phyloP scores from a whole-genome alignment of 2,888 invertebrate species.

The Drosophila falleni region DNA sequence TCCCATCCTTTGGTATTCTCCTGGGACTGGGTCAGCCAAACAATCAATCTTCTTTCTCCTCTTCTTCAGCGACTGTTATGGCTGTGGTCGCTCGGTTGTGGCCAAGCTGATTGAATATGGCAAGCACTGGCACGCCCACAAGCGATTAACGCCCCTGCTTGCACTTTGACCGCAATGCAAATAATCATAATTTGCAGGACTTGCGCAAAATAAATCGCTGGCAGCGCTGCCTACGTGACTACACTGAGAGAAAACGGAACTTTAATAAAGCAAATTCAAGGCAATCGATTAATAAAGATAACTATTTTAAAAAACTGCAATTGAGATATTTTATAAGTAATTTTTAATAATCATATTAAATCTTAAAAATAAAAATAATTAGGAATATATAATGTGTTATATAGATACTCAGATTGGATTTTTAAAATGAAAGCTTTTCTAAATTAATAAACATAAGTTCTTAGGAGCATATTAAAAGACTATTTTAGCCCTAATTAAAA shows the following conservation, averaged over 20 bases:
- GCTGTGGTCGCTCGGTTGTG: not conserved
- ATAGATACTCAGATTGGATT: too few species aligned
- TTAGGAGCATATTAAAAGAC: too few species aligned
- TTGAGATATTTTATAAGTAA: too few species aligned
- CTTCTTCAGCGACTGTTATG: not conserved
- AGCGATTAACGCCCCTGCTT: slow-evolving; percentile 40
- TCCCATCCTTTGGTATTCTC: slow-evolving; percentile 13
- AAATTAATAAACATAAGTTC: too few species aligned
- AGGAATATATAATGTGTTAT: too few species aligned
- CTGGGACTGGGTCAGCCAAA: slow-evolving; percentile 46
- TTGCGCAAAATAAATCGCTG: slow-evolving; percentile 32
- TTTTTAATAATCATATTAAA: not conserved
- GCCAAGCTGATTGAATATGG: slow-evolving; percentile 42
- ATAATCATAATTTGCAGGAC: slow-evolving; percentile 63
- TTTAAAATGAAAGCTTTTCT: too few species aligned
- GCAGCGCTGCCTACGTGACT: slow-evolving; percentile 49
- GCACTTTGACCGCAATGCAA: slow-evolving; percentile 69
- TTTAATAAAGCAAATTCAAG: not conserved
- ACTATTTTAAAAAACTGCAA: not conserved
- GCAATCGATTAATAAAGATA: not conserved
- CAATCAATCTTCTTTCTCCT: slow-evolving; percentile 41
- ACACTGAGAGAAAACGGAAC: slow-evolving; percentile 33
- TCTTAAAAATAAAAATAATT: not conserved
- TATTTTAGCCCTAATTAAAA: too few species aligned
- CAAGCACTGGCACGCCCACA: slow-evolving; percentile 31